Conservation (phyloP, 2,113 vertebrate species). For the Mesitornis unicolor region DNA sequence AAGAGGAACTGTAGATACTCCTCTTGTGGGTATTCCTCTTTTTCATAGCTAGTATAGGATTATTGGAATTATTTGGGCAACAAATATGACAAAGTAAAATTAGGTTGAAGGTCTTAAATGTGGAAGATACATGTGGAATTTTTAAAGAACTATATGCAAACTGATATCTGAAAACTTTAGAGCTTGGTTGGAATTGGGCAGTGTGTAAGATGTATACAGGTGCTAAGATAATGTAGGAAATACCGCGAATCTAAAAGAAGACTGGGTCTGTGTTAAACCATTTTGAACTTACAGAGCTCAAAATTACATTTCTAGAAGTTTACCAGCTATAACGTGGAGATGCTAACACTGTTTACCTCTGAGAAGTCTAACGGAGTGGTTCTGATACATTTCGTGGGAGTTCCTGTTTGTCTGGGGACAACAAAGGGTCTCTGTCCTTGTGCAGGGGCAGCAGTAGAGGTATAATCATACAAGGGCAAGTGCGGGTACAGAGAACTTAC, state of each 20-base stretch:
- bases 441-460: fast-evolving
- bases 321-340: not conserved
- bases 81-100: not conserved
- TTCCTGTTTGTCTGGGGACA: not conserved
- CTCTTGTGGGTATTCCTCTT: not conserved
- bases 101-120: slow-evolving; percentile 8
- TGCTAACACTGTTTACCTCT: not conserved
- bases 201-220: no score
- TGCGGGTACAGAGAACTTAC: not conserved
- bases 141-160: not conserved
- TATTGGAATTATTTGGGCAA: not conserved
- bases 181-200: not conserved
- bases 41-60: not conserved
- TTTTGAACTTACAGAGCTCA: not conserved
- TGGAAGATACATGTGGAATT: not conserved
- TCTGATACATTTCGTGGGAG: not conserved
- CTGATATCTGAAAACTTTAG: not conserved
- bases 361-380: not conserved
- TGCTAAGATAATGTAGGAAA: not conserved
- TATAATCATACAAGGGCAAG: not conserved
- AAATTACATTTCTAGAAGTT: not conserved
- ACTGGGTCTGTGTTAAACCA: not conserved
- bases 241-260: not conserved
- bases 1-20: not conserved
- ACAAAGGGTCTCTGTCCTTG: not conserved